A percentile compares a stretch with the other conserved stretches of the same genome.
Conservation (phyloP, 2,888 invertebrate genomes). For the Andrena chrysosceles region DNA sequence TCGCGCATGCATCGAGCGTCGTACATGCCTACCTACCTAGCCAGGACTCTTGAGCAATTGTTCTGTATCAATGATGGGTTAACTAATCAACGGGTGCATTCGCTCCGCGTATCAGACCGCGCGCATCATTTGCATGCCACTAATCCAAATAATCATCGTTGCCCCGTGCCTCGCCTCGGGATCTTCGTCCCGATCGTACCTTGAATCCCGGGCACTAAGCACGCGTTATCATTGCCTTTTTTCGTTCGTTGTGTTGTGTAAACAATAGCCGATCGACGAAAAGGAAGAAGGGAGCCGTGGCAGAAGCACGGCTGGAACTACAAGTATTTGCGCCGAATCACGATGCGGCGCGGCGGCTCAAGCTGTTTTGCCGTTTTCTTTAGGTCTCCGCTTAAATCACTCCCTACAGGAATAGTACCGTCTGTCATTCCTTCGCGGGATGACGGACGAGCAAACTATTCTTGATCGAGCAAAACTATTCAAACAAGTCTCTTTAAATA, state of each 20-base stretch:
- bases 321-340: conserved; percentile 27
- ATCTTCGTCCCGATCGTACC: neutral
- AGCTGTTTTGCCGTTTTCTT: conserved; percentile 40
- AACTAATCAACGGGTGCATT: conserved; percentile 50
- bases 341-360: conserved; percentile 15
- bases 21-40: conserved; percentile 9
- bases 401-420: conserved; percentile 58
- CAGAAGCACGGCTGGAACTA: conserved; percentile 7
- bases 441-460: conserved; percentile 59
- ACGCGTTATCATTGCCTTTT: neutral
- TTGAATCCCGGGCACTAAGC: neutral
- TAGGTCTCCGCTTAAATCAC: conserved; percentile 41
- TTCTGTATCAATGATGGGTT: conserved; percentile 43
- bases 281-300: neutral
- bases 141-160: conserved; percentile 62
- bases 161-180: neutral
- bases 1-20: conserved; percentile 29
- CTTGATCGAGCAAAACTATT: conserved; percentile 53
- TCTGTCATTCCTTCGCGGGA: conserved; percentile 55
- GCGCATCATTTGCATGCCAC: conserved; percentile 56
- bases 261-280: conserved; percentile 20
- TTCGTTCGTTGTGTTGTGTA: conserved; percentile 31
- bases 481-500: conserved; percentile 52
- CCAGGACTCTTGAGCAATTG: conserved; percentile 40
- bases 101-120: conserved; percentile 5